Conservation (phyloP, 2,113 vertebrate genomes). For the Columba livia region DNA sequence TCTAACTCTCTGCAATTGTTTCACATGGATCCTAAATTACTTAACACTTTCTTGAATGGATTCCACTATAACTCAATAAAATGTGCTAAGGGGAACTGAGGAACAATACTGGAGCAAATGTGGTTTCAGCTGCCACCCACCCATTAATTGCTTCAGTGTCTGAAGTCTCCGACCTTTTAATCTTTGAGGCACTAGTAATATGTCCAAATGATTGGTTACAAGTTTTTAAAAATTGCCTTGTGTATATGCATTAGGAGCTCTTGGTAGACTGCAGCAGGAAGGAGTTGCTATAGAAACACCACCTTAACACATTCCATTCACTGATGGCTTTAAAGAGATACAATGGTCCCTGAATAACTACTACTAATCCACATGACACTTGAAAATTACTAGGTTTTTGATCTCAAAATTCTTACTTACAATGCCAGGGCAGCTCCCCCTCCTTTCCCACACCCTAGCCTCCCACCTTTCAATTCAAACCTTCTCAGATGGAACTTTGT, state of each 20-base stretch:
- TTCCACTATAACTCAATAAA: not conserved
- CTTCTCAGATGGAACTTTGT: not conserved
- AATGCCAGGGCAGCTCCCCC: not conserved
- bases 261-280: not conserved
- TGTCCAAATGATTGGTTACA: slow-evolving; percentile 5
- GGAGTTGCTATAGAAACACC: slow-evolving; percentile 61
- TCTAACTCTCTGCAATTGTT: not conserved
- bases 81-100: not conserved
- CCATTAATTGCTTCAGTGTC: slow-evolving; percentile 46
- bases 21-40: not conserved
- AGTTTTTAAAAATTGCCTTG: slow-evolving; percentile 36
- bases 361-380: slow-evolving; percentile 3
- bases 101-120: slow-evolving; percentile 3
- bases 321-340: slow-evolving; percentile 19
- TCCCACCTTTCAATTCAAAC: not conserved
- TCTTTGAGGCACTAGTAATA: slow-evolving; percentile 20
- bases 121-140: slow-evolving; percentile 24
- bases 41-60: not conserved
- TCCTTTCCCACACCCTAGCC: not conserved
- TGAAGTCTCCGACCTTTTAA: slow-evolving; percentile 34
- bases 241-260: slow-evolving; percentile 28
- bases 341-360: not conserved
- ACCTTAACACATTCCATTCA: slow-evolving; percentile 1
- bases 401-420: not conserved
- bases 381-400: not conserved